Conservation (phyloP, 1,140 invertebrate genomes). For the Tribolium madens region DNA sequence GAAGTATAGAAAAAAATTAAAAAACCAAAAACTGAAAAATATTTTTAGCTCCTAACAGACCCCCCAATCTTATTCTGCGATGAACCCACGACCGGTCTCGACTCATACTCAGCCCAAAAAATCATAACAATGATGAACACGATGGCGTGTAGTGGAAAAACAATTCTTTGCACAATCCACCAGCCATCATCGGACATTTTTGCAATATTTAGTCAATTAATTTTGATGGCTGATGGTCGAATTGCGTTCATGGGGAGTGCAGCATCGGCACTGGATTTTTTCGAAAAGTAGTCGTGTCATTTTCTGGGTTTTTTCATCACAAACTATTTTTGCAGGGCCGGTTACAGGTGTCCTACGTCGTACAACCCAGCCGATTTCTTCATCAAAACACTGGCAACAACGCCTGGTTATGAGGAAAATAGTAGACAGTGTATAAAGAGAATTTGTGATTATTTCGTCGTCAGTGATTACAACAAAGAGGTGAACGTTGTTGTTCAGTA, state of each 20-base stretch:
- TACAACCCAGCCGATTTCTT: slow-evolving; percentile 96
- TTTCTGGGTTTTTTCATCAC: background rate
- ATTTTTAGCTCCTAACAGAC: slow-evolving; percentile 85
- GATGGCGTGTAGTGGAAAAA: slow-evolving; percentile 78
- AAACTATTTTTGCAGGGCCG: slow-evolving; percentile 70
- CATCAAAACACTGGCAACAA: slow-evolving; percentile 85
- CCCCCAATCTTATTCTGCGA: slow-evolving; percentile 95
- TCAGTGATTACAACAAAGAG: slow-evolving; percentile 81
- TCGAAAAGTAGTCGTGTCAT: slow-evolving; percentile 74
- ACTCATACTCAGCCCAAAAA: slow-evolving; percentile 92
- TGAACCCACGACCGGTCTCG: slow-evolving; percentile 94
- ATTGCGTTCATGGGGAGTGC: slow-evolving; percentile 88
- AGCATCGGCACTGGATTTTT: slow-evolving; percentile 82
- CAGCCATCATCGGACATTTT: slow-evolving; percentile 96
- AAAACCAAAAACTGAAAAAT: slow-evolving; percentile 31
- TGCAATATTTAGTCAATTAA: slow-evolving; percentile 86
- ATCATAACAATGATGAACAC: slow-evolving; percentile 81
- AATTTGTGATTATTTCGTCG: slow-evolving; percentile 83
- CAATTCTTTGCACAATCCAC: slow-evolving; percentile 95
- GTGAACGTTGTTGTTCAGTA: slow-evolving; percentile 77
- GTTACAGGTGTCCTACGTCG: slow-evolving; percentile 82
- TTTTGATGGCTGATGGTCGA: slow-evolving; percentile 89
- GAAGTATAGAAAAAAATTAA: slow-evolving; percentile 74
- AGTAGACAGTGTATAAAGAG: slow-evolving; percentile 74
- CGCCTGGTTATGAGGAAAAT: slow-evolving; percentile 79